Evolutionary conservation across 2,113 vertebrate genomes (phyloP).

Genomic region (Rhinogobius similis): DNA sequence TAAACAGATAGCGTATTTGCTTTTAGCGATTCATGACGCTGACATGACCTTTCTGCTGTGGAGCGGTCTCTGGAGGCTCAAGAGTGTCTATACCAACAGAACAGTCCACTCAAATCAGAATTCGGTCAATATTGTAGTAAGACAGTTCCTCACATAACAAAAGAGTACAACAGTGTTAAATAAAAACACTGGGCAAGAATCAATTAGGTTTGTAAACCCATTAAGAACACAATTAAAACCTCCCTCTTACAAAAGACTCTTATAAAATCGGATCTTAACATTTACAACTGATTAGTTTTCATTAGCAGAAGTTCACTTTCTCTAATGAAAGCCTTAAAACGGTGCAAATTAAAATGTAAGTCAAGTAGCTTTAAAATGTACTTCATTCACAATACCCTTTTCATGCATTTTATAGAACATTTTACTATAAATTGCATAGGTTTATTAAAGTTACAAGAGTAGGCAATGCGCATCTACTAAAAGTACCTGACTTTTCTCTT

Average conservation of each 20-base stretch:
- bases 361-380: not conserved
- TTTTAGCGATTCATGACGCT: conserved; percentile 43
- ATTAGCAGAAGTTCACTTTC: not conserved
- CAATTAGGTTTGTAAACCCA: not conserved
- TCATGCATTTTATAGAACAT: not conserved
- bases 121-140: not conserved
- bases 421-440: not conserved
- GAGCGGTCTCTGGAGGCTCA: conserved; percentile 19
- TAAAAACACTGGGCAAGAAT: not conserved
- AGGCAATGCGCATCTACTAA: not conserved
- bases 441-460: not conserved
- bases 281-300: conserved; percentile 4
- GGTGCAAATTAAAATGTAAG: not conserved
- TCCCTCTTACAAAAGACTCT: not conserved
- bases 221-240: conserved; percentile 4
- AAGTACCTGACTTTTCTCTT: not conserved
- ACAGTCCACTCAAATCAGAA: conserved; percentile 8
- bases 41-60: conserved; percentile 25
- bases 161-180: not conserved
- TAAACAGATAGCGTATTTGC: conserved; percentile 40
- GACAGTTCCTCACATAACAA: not conserved
- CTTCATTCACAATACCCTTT: not conserved
- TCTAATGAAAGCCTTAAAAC: conserved; percentile 1
- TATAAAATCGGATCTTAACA: conserved; percentile 6
- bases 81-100: conserved; percentile 1